Percentiles rank a stretch among this genome's conserved stretches.
phyloP scores from a whole-genome alignment of 2,888 invertebrate genomes.

The Orthosia incerta region DNA sequence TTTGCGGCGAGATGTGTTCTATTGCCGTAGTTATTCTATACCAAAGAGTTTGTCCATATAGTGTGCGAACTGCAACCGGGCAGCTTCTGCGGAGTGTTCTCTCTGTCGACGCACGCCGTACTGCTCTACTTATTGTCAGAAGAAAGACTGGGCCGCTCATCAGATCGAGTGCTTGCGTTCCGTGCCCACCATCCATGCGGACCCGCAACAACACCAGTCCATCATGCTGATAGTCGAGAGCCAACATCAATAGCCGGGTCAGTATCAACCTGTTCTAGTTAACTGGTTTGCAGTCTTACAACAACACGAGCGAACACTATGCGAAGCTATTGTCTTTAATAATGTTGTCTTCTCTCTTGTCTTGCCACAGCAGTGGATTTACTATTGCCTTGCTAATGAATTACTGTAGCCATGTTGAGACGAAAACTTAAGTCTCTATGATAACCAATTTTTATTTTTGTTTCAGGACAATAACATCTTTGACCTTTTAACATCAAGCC shows the following conservation, averaged over 20 bases:
- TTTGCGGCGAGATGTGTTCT: not conserved
- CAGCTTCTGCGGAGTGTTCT: slow-evolving; percentile 96
- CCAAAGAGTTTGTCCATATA: slow-evolving; percentile 73
- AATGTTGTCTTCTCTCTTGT: not conserved
- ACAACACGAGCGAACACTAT: not conserved
- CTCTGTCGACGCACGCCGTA: slow-evolving; percentile 96
- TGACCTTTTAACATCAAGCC: slow-evolving; percentile 20
- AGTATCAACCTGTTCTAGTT: slow-evolving; percentile 41
- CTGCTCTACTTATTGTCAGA: slow-evolving; percentile 97
- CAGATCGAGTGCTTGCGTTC: slow-evolving; percentile 96
- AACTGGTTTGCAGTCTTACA: not conserved
- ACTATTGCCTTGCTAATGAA: slow-evolving; percentile 6
- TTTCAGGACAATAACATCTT: slow-evolving; percentile 30
- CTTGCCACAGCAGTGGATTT: not conserved
- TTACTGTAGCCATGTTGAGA: not conserved
- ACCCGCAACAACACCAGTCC: slow-evolving; percentile 92
- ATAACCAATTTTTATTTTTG: slow-evolving; percentile 3
- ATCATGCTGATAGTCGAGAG: slow-evolving; percentile 97
- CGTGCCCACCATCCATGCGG: slow-evolving; percentile 89
- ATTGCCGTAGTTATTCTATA: slow-evolving; percentile 6
- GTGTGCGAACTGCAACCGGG: slow-evolving; percentile 97
- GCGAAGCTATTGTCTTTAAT: not conserved
- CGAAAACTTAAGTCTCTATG: not conserved
- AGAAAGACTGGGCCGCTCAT: slow-evolving; percentile 96
- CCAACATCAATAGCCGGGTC: slow-evolving; percentile 89